phyloP scores from a whole-genome alignment of 1,140 invertebrate species.

The Bombus ignitus region DNA sequence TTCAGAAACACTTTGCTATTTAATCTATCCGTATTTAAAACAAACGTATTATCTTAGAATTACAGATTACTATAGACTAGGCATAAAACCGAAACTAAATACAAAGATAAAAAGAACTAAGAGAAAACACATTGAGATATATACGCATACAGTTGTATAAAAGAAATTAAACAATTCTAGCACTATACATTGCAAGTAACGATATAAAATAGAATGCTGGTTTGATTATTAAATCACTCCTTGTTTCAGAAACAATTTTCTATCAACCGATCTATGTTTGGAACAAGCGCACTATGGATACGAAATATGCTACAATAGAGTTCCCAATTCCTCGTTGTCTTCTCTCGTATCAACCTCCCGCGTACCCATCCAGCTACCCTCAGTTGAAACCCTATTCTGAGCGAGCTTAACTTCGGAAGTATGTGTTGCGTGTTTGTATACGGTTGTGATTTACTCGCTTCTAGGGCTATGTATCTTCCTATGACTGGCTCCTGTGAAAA shows the following conservation, averaged over 20 bases:
- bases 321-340: constrained; percentile 63
- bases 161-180: no score
- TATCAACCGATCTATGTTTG: neutral
- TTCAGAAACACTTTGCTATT: no score
- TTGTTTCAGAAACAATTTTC: neutral
- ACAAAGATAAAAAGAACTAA: no score
- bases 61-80: no score
- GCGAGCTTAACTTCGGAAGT: constrained; percentile 74
- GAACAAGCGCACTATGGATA: neutral
- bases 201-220: neutral
- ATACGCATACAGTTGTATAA: no score
- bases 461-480: constrained; percentile 49
- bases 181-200: no score
- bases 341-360: constrained; percentile 32
- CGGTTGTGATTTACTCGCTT: constrained; percentile 76
- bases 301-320: constrained; percentile 41
- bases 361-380: constrained; percentile 31
- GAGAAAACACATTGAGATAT: no score
- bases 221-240: neutral
- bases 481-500: constrained; percentile 16
- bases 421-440: constrained; percentile 75
- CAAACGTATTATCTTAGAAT: no score
- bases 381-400: constrained; percentile 50
- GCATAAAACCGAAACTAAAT: no score
- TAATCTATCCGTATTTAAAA: no score